A percentile compares a stretch with the other conserved stretches of the same genome.
These are phyloP conservation scores for Tinea pellionella DNA, from an alignment of 2,888 invertebrate genomes.

Conservation along the genomic window DNA sequence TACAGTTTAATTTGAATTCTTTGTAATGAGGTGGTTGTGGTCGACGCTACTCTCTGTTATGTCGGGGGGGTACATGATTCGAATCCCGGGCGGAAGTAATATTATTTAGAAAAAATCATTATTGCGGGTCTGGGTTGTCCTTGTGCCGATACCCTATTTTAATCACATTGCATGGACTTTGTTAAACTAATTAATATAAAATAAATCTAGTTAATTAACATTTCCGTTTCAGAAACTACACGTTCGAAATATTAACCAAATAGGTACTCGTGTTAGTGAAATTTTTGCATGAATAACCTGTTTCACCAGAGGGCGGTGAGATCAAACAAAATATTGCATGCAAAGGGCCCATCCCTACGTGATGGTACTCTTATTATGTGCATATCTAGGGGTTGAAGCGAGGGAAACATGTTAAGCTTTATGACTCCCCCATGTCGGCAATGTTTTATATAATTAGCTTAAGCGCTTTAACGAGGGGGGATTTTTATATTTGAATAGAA, in stretches of 20 bases:
- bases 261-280: background rate
- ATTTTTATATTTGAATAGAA: slow-evolving; percentile 33
- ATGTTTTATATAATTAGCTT: slow-evolving; percentile 65
- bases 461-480: slow-evolving; percentile 58
- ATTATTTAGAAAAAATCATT: no score
- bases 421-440: slow-evolving; percentile 27
- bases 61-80: no score
- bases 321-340: slow-evolving; percentile 59
- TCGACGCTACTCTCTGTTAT: no score
- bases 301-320: slow-evolving; percentile 26
- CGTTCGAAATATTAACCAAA: slow-evolving; percentile 1
- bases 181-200: background rate
- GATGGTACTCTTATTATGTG: slow-evolving; percentile 49
- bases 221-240: background rate
- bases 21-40: no score
- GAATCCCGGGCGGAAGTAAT: no score
- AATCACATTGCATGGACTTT: no score
- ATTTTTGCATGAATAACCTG: slow-evolving; percentile 8
- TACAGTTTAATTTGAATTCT: no score
- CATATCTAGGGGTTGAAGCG: slow-evolving; percentile 30
- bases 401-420: slow-evolving; percentile 21
- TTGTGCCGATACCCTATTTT: no score
- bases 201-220: background rate
- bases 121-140: no score
- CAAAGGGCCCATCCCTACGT: slow-evolving; percentile 43